Conservation (phyloP, 2,797 vertebrate species). For the Mastacembelus armatus region DNA sequence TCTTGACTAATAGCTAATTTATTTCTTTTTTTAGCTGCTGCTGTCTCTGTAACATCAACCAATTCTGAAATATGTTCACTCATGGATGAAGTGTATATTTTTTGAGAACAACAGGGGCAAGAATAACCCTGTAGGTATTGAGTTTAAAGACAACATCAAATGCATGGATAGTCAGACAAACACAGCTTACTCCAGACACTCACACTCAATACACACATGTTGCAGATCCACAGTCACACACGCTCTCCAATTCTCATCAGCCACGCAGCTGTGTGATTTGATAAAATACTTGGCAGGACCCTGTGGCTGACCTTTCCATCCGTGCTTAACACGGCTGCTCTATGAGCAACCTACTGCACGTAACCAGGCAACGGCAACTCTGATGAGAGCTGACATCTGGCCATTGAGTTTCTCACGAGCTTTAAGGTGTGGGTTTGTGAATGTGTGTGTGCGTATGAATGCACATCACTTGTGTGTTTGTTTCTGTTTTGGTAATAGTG, state of each 20-base stretch:
- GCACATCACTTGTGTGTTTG: constrained; percentile 2
- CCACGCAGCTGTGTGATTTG: constrained; percentile 66
- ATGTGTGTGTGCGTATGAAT: constrained; percentile 2
- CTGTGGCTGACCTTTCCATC: constrained; percentile 68
- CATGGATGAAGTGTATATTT: constrained; percentile 21
- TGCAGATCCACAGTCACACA: constrained; percentile 12
- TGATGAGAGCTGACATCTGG: constrained; percentile 55
- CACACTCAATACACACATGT: constrained; percentile 20
- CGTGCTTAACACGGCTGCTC: constrained; percentile 52
- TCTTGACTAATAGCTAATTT: constrained; percentile 34
- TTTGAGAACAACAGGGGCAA: constrained; percentile 1
- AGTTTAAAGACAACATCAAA: constrained; percentile 50
- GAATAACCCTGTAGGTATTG: constrained; percentile 21
- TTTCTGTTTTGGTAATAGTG: constrained; percentile 47
- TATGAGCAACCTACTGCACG: constrained; percentile 45
- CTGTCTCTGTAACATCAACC: constrained; percentile 11
- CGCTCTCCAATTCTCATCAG: constrained; percentile 41
- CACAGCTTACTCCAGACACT: constrained; percentile 24
- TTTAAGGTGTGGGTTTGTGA: constrained; percentile 19
- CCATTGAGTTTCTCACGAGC: constrained; percentile 36
- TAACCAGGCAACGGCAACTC: constrained; percentile 68
- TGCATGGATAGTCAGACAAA: constrained; percentile 25
- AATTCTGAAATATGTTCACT: constrained; percentile 28
- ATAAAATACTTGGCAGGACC: constrained; percentile 73
- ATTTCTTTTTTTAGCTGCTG: neutral